Conservation (phyloP, 2,113 vertebrate species). For the Merops nubicus region DNA sequence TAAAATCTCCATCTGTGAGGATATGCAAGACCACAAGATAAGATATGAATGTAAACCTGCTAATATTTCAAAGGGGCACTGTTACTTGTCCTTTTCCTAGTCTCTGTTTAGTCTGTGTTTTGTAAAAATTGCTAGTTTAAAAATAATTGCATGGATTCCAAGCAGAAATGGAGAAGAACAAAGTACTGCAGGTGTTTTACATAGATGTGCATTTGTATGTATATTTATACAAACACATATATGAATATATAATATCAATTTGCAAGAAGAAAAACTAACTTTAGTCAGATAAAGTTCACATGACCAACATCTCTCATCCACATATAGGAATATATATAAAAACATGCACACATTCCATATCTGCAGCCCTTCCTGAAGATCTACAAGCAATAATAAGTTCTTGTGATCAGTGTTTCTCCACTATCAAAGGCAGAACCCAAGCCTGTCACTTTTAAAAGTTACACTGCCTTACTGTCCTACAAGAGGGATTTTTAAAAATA, state of each 20-base stretch:
- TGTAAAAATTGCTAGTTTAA: not conserved
- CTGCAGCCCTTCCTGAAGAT: not conserved
- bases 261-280: constrained; percentile 4
- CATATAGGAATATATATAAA: not conserved
- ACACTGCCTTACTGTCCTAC: not conserved
- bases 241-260: not conserved
- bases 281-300: not conserved
- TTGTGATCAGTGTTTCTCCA: not conserved
- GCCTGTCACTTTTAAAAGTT: not conserved
- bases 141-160: not conserved
- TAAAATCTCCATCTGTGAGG: not conserved
- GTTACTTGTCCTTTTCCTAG: not conserved
- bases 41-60: not conserved
- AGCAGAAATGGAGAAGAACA: not conserved
- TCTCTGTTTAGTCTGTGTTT: not conserved
- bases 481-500: not conserved
- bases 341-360: not conserved
- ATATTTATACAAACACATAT: not conserved
- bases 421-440: not conserved
- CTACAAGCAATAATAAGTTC: not conserved
- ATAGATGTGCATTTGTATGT: not conserved
- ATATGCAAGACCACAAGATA: not conserved
- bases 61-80: not conserved
- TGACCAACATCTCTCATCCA: not conserved
- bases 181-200: not conserved